Conservation (phyloP, 2,113 vertebrate genomes). For the Neodon shergylaensis region DNA sequence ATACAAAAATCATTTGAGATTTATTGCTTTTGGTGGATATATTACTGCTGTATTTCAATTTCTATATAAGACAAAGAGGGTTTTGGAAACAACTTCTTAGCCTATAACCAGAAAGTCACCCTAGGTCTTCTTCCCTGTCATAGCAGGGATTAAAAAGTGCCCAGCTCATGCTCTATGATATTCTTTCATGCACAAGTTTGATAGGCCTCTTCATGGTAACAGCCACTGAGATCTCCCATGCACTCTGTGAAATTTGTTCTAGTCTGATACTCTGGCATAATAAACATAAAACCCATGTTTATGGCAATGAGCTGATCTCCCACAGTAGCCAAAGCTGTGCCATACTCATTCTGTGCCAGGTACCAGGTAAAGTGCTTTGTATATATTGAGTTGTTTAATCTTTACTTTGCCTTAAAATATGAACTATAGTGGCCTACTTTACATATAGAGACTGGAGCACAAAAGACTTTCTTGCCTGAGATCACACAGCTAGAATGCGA, state of each 20-base stretch:
- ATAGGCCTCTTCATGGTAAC: not conserved
- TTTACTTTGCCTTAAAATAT: not conserved
- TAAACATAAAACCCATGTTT: not conserved
- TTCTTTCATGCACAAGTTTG: not conserved
- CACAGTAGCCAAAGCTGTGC: not conserved
- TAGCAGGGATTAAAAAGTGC: not conserved
- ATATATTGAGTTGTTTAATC: not conserved
- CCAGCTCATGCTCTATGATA: rapidly evolving
- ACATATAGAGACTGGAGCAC: not conserved
- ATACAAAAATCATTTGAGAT: not conserved
- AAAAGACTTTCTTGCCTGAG: not conserved
- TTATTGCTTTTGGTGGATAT: not conserved
- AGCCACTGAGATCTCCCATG: not conserved
- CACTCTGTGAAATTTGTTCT: not conserved
- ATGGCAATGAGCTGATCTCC: not conserved
- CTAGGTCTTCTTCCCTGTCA: not conserved
- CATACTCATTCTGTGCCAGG: not conserved
- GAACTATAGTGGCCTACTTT: not conserved
- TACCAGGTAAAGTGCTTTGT: not conserved
- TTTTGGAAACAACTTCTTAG: not conserved
- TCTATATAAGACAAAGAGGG: not conserved
- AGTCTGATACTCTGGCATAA: not conserved
- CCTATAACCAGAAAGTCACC: not conserved
- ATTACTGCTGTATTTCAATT: not conserved
- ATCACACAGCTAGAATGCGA: not conserved